phyloP scores from a whole-genome alignment of 2,888 invertebrate species.

The Patella pellucida region DNA sequence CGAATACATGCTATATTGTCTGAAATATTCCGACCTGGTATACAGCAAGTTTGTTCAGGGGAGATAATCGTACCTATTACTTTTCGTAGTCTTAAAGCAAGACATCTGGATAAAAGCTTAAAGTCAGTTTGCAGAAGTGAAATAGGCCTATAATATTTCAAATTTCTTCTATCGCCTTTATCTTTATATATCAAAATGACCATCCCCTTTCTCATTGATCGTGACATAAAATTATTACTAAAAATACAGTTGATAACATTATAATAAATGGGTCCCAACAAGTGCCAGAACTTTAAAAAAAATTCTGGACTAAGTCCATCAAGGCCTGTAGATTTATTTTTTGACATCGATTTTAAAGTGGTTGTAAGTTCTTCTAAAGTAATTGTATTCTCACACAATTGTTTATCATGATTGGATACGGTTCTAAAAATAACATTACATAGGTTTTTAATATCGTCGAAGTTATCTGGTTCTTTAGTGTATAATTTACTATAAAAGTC shows the following conservation, averaged over 20 bases:
- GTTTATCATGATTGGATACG: neutral
- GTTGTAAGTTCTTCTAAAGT: conserved; percentile 8
- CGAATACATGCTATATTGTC: conserved; percentile 41
- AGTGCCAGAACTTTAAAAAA: conserved; percentile 29
- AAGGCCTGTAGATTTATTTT: conserved; percentile 35
- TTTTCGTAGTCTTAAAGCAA: conserved; percentile 32
- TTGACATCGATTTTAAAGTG: conserved; percentile 29
- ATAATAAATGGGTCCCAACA: conserved; percentile 25
- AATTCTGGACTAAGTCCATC: conserved; percentile 42
- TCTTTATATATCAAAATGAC: conserved; percentile 42
- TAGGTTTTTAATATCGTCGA: neutral
- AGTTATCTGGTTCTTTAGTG: neutral
- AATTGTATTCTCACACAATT: conserved; percentile 1
- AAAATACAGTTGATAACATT: conserved; percentile 25
- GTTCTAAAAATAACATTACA: neutral
- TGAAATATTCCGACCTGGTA: conserved; percentile 39
- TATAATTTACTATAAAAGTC: neutral
- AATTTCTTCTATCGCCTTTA: conserved; percentile 20
- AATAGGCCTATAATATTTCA: conserved; percentile 44
- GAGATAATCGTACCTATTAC: conserved; percentile 35
- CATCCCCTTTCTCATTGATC: conserved; percentile 20
- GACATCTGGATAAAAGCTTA: conserved; percentile 42
- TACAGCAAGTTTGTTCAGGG: conserved; percentile 41
- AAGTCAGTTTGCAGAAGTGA: conserved; percentile 41
- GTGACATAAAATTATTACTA: conserved; percentile 22